A percentile compares a stretch with the other conserved stretches of the same genome.
These are phyloP conservation scores for Eupithecia vulgata DNA, from an alignment of 2,888 invertebrate species.

Conservation along the genomic window DNA sequence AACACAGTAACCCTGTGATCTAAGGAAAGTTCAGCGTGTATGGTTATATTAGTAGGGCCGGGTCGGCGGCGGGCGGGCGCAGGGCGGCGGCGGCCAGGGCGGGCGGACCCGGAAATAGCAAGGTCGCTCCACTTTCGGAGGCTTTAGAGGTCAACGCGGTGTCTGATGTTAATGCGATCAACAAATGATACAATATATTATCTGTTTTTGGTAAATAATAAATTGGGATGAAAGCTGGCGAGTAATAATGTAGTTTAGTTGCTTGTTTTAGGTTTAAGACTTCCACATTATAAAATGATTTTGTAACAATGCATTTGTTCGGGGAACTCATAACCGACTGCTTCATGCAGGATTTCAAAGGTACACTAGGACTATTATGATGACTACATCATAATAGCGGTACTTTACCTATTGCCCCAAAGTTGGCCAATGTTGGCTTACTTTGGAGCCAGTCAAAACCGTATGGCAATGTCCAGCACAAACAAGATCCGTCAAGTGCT, in stretches of 20 bases:
- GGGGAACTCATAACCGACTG: not conserved
- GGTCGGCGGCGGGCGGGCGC: conserved; percentile 3
- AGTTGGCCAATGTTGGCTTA: not conserved
- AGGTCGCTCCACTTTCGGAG: conserved; percentile 6
- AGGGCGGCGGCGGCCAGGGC: not conserved
- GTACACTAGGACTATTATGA: not conserved
- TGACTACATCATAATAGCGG: too few species aligned
- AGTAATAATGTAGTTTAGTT: not conserved
- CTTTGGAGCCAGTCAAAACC: not conserved
- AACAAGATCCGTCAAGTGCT: too few species aligned
- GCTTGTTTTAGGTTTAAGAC: not conserved
- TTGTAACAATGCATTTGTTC: not conserved
- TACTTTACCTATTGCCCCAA: too few species aligned
- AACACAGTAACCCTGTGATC: not conserved
- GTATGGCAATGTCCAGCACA: not conserved
- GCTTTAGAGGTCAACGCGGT: not conserved
- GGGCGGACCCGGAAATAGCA: conserved; percentile 8
- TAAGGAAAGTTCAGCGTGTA: not conserved
- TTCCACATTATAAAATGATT: not conserved
- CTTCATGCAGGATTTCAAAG: not conserved
- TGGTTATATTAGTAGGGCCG: not conserved
- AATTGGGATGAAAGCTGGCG: not conserved
- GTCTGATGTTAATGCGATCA: not conserved
- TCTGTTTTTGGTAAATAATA: not conserved
- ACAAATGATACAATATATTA: not conserved